Percentiles rank a stretch among this genome's conserved stretches.
These are phyloP conservation scores for Tinamus guttatus DNA, from an alignment of 2,113 vertebrate species.

Conservation along the genomic window DNA sequence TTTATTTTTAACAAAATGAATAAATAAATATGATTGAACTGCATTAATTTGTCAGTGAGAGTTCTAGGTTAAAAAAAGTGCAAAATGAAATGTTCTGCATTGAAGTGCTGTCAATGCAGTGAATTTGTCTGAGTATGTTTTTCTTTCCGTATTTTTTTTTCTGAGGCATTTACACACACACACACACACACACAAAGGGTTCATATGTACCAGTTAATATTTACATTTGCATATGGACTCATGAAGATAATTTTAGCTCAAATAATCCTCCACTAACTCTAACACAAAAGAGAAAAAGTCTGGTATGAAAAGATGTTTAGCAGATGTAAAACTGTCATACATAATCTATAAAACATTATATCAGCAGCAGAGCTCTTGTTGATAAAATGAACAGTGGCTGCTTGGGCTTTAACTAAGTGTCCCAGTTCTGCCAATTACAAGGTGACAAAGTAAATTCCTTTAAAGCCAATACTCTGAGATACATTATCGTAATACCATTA, in stretches of 20 bases:
- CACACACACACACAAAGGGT: fast-evolving
- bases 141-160: not conserved
- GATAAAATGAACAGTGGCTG: constrained; percentile 29
- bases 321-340: constrained; percentile 33
- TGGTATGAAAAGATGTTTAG: constrained; percentile 27
- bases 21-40: not conserved
- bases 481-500: not conserved
- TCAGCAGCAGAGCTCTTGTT: not conserved
- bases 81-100: not conserved
- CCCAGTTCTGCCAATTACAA: constrained; percentile 25
- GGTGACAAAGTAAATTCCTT: constrained; percentile 44
- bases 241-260: not conserved
- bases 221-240: not conserved
- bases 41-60: not conserved
- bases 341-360: not conserved
- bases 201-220: not conserved
- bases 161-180: fast-evolving
- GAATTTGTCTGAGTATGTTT: not conserved
- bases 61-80: not conserved
- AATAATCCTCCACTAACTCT: not conserved
- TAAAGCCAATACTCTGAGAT: constrained; percentile 15
- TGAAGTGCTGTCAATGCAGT: not conserved
- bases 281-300: not conserved
- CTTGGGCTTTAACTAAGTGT: not conserved
- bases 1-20: not conserved